phyloP scores from a whole-genome alignment of 2,888 invertebrate species.

The Amblyjoppa fuscipennis region DNA sequence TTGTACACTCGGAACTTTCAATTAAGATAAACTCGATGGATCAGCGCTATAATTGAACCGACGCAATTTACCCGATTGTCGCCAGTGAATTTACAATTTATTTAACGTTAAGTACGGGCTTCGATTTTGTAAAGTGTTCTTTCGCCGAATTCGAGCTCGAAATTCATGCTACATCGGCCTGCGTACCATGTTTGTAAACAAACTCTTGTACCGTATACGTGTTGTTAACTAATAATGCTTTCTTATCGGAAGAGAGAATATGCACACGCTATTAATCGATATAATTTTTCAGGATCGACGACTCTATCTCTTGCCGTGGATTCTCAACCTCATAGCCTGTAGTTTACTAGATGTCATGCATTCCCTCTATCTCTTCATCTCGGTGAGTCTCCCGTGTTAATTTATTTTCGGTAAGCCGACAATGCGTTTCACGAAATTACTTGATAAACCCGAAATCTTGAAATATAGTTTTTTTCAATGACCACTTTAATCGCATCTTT shows the following conservation, averaged over 20 bases:
- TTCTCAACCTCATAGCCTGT: conserved; percentile 89
- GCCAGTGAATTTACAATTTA: not conserved
- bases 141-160: not conserved
- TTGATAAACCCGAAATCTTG: not conserved
- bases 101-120: not conserved
- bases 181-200: not conserved
- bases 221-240: not conserved
- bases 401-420: not conserved
- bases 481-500: too few relatives aligned
- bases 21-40: not conserved
- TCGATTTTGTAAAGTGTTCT: not conserved
- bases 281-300: conserved; percentile 89
- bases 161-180: not conserved
- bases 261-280: not conserved
- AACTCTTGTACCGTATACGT: not conserved
- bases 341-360: conserved; percentile 90
- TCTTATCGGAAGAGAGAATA: not conserved
- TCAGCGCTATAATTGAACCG: not conserved
- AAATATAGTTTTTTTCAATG: too few relatives aligned
- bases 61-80: not conserved
- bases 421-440: not conserved
- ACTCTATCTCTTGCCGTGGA: conserved; percentile 91
- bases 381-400: conserved; percentile 86
- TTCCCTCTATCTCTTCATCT: conserved; percentile 89
- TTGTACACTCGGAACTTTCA: not conserved